Base-by-base conservation (phyloP, 2,888 invertebrate species). In the Lochmaea capreae region DNA sequence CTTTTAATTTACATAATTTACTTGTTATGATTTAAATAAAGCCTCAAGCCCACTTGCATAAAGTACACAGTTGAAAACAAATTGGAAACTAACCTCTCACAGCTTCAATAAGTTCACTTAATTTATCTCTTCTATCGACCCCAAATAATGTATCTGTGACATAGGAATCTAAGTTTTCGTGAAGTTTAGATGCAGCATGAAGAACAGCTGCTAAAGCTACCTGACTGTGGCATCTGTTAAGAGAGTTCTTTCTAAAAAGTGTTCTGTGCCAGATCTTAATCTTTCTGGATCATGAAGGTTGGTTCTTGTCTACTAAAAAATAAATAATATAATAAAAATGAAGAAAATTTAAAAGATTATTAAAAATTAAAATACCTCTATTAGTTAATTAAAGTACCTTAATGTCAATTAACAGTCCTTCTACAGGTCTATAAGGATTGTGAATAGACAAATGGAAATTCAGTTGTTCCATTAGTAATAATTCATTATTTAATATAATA, bases 401-500 rank as follows among this genome's bases (percentile, higher is more conserved):
- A 73, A 98, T 95, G 85, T 99, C 99, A 83, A 99, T 97, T 49
- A 99, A 89, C 46, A 99, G 93, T 0, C 98, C 98, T 88, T 98
- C 98, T 0, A 99, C 93, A 0, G 99, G 96, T 77, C 98, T 90
- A 87, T 94, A 98, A 0, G 99, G 98, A 88, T 97, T 97, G 85
- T 99, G 99, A 74, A 99, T 92, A 0, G 97, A 96, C 75, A 99
- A 90, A 87, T 99, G 95, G 85, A 97, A 99, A 85, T 97, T 95
- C 9, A 99, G 87, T 79, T 97, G 95, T 81, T 97, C 95, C 96
- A 99, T 98, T 18, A 99, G 88, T 2, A 97, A 88, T 71, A 99
- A 88, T 88, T 99, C 99, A 87, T 97, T 97, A 80, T 97, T 97
- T 61, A 98, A 89, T 81, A 99, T 97, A 71, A 97, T 96, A 83